These are phyloP conservation scores for Latheticus oryzae DNA, from an alignment of 2,888 invertebrate genomes.

Conservation along the genomic window DNA sequence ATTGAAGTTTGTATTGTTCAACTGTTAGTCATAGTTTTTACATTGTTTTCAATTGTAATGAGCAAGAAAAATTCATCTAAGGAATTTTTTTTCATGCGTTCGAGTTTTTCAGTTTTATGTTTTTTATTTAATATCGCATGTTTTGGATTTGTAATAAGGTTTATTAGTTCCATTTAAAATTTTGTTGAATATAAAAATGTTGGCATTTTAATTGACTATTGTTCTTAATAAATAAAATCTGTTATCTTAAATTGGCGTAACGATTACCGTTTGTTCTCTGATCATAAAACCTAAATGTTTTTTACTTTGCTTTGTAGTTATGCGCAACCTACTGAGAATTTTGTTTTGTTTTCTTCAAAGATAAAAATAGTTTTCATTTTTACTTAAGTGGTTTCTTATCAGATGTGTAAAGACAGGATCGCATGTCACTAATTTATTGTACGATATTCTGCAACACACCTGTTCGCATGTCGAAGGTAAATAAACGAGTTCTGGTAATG, in stretches of 20 bases:
- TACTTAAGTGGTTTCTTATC: conserved; percentile 6
- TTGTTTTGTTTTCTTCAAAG: conserved; percentile 25
- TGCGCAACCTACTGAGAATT: too few relatives aligned
- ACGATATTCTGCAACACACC: conserved; percentile 21
- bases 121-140: too few relatives aligned
- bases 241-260: conserved; percentile 39
- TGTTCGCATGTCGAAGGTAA: conserved; percentile 29
- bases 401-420: conserved; percentile 21
- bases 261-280: conserved; percentile 33
- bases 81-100: too few relatives aligned
- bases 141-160: too few relatives aligned
- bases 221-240: conserved; percentile 39
- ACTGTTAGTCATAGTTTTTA: too few relatives aligned
- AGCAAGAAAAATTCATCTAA: too few relatives aligned
- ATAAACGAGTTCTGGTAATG: conserved; percentile 27
- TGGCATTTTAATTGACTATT: conserved; percentile 39
- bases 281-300: conserved; percentile 33
- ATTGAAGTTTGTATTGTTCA: too few relatives aligned
- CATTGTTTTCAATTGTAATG: too few relatives aligned
- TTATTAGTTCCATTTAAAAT: too few relatives aligned
- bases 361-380: conserved; percentile 23
- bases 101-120: too few relatives aligned
- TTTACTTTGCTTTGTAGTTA: conserved; percentile 35
- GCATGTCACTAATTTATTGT: conserved; percentile 26
- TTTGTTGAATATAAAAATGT: conserved; percentile 19